phyloP scores from a whole-genome alignment of 2,888 invertebrate species.

The Artemia sinica region DNA sequence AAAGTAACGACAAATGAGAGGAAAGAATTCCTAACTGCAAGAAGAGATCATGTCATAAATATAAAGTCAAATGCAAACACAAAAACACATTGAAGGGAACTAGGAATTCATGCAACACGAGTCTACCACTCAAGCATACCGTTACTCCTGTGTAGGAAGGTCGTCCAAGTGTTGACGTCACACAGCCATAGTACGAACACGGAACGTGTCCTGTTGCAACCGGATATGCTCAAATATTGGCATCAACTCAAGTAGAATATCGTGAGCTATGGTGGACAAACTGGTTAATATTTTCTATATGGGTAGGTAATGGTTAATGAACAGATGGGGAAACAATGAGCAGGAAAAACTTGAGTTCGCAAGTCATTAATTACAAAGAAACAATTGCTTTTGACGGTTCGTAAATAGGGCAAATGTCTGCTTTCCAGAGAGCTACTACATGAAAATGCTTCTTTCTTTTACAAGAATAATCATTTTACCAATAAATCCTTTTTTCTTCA shows the following conservation, averaged over 20 bases:
- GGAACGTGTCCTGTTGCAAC: slow-evolving; percentile 64
- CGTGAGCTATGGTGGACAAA: slow-evolving; percentile 48
- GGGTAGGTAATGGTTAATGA: slow-evolving; percentile 14
- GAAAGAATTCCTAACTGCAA: too few relatives aligned
- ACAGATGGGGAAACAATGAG: neutral
- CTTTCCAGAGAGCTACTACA: too few relatives aligned
- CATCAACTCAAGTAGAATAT: slow-evolving; percentile 86
- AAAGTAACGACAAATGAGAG: too few relatives aligned
- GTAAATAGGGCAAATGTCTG: too few relatives aligned
- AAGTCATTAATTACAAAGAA: too few relatives aligned
- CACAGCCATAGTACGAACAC: slow-evolving; percentile 60
- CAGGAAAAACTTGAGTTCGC: too few relatives aligned
- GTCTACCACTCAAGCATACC: slow-evolving; percentile 11
- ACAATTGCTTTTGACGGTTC: too few relatives aligned
- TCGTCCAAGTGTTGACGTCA: slow-evolving; percentile 43
- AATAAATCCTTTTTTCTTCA: too few relatives aligned
- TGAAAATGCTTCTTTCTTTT: too few relatives aligned
- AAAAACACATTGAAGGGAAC: slow-evolving; percentile 3
- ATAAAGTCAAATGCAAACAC: neutral
- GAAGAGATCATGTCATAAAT: neutral
- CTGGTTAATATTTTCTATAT: neutral
- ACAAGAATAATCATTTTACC: too few relatives aligned
- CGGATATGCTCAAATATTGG: slow-evolving; percentile 85
- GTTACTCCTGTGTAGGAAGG: slow-evolving; percentile 32
- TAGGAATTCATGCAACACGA: slow-evolving; percentile 5